Conservation (phyloP, 2,113 vertebrate species). For the Ascaphus truei region DNA sequence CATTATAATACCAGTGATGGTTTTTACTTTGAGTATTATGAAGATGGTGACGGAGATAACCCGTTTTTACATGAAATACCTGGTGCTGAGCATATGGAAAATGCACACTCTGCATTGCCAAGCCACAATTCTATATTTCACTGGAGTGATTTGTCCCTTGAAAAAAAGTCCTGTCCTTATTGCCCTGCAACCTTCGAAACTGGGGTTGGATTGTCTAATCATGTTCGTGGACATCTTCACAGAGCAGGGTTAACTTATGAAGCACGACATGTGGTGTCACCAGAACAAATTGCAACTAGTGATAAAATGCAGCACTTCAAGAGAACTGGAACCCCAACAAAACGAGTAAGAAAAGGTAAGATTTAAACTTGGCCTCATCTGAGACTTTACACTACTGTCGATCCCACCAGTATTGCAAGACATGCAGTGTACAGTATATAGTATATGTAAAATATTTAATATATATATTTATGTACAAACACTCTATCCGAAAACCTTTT, state of each 20-base stretch:
- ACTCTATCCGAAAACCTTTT: no score
- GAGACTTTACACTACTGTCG: no score
- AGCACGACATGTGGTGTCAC: conserved; percentile 87
- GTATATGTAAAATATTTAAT: no score
- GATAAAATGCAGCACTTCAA: conserved; percentile 84
- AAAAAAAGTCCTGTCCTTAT: conserved; percentile 84
- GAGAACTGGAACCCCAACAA: conserved; percentile 73
- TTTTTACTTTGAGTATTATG: conserved; percentile 78
- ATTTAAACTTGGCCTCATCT: no score
- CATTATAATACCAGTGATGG: conserved; percentile 71
- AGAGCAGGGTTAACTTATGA: conserved; percentile 87
- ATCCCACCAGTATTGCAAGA: no score
- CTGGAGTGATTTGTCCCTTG: conserved; percentile 74
- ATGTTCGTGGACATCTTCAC: conserved; percentile 88
- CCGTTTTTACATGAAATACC: conserved; percentile 69
- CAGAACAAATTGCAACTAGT: conserved; percentile 85
- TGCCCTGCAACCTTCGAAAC: conserved; percentile 90
- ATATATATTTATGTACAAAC: no score
- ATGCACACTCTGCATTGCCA: conserved; percentile 61
- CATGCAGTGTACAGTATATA: no score
- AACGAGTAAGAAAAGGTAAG: conserved; percentile 83
- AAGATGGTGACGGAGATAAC: conserved; percentile 64
- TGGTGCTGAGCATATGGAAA: conserved; percentile 70
- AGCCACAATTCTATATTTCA: conserved; percentile 74
- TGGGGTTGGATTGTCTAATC: conserved; percentile 88